Conservation (phyloP, 2,888 invertebrate genomes). For the Tetramorium bicarinatum region DNA sequence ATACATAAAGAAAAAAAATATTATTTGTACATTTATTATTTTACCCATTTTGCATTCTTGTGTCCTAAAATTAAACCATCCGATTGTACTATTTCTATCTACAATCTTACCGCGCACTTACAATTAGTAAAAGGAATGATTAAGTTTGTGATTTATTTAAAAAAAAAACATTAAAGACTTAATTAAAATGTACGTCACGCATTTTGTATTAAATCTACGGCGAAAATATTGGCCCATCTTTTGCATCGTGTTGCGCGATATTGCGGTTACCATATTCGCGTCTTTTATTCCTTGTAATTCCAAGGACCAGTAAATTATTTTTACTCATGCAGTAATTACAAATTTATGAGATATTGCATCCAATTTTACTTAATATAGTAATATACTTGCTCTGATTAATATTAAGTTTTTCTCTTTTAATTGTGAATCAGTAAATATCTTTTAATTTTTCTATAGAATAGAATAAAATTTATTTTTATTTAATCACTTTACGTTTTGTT, state of each 20-base stretch:
- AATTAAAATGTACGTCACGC: background rate
- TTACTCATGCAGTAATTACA: background rate
- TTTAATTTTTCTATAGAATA: background rate
- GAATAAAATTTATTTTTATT: background rate
- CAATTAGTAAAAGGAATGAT: conserved; percentile 1
- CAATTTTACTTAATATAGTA: background rate
- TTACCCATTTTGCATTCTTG: conserved; percentile 4
- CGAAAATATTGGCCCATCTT: conserved; percentile 4
- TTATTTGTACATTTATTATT: conserved; percentile 22
- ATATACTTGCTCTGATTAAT: background rate
- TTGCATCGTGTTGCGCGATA: background rate
- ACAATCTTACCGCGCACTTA: background rate
- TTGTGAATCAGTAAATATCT: background rate
- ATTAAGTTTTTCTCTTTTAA: background rate
- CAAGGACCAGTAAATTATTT: background rate
- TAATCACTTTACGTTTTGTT: background rate
- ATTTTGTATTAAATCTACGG: background rate
- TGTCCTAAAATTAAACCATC: background rate
- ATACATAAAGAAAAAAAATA: background rate
- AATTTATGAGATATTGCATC: background rate
- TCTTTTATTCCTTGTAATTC: background rate
- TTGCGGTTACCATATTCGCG: background rate
- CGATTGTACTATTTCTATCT: background rate
- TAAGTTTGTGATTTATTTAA: background rate
- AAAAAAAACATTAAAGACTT: background rate